Evolutionary conservation across 2,797 vertebrate genomes (phyloP).

Genomic region (Limosa lapponica): DNA sequence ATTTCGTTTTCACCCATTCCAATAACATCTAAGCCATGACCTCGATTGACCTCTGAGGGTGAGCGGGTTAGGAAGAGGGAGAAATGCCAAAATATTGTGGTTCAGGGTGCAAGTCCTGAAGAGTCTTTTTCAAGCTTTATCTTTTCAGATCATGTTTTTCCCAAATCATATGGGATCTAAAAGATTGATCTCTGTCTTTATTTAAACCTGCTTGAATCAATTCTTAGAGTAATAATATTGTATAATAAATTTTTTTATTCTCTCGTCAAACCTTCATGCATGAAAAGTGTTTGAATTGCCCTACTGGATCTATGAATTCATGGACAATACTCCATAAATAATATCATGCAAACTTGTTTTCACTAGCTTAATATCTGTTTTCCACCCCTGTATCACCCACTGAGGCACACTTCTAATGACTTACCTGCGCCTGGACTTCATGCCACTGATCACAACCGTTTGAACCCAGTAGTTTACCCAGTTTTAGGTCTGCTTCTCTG

Average conservation of each 20-base stretch:
- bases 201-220: neutral
- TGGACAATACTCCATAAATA: neutral
- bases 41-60: neutral
- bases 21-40: slow-evolving; percentile 30
- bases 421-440: neutral
- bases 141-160: neutral
- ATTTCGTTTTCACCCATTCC: slow-evolving; percentile 27
- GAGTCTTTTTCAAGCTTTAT: neutral
- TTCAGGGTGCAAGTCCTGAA: neutral
- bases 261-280: neutral
- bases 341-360: neutral
- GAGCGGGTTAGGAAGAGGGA: neutral
- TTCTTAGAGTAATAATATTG: neutral
- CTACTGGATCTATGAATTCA: neutral
- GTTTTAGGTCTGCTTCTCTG: fast-evolving
- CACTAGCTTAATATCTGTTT: neutral
- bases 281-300: neutral
- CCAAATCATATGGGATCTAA: neutral
- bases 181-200: neutral
- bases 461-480: neutral
- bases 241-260: neutral
- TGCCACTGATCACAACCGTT: neutral
- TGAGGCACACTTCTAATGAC: neutral
- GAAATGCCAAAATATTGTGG: neutral
- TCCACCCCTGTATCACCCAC: fast-evolving